Evolutionary conservation across 1,140 invertebrate species (phyloP).

Genomic region (Lepidostoma basale): DNA sequence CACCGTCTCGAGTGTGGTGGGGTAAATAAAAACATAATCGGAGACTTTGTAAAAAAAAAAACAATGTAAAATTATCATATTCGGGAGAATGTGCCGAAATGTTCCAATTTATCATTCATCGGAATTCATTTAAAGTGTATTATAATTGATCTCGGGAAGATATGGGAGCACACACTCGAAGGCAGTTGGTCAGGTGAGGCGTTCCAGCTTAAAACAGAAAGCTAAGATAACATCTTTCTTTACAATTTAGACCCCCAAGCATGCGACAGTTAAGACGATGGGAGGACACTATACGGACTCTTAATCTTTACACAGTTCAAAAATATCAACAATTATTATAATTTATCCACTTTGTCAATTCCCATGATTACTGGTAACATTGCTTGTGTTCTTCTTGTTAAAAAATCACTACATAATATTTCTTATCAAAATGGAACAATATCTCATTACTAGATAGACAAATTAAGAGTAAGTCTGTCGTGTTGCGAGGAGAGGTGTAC

Average conservation of each 20-base stretch:
- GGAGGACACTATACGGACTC: constrained; percentile 6
- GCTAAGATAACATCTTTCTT: constrained; percentile 8
- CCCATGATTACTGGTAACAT: constrained; percentile 38
- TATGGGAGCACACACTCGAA: constrained; percentile 16
- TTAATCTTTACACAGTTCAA: constrained; percentile 30
- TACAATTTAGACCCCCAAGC: background rate
- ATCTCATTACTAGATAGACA: constrained; percentile 7
- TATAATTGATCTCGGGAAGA: no score
- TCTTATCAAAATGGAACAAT: constrained; percentile 18
- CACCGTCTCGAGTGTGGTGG: background rate
- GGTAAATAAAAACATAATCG: no score
- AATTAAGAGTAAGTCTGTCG: constrained; percentile 2
- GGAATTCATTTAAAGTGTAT: no score
- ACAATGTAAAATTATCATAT: no score
- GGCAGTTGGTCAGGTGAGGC: background rate
- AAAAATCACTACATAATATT: constrained; percentile 3
- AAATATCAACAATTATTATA: constrained; percentile 43
- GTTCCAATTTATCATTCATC: no score
- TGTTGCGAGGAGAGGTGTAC: constrained; percentile 6
- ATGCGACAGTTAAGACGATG: background rate
- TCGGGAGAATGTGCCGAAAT: no score
- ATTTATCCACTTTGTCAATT: constrained; percentile 24
- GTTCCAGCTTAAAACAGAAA: constrained; percentile 12
- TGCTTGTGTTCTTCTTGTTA: constrained; percentile 31
- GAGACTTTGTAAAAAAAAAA: no score